phyloP scores from a whole-genome alignment of 2,113 vertebrate genomes.

The Dasyprocta punctata region DNA sequence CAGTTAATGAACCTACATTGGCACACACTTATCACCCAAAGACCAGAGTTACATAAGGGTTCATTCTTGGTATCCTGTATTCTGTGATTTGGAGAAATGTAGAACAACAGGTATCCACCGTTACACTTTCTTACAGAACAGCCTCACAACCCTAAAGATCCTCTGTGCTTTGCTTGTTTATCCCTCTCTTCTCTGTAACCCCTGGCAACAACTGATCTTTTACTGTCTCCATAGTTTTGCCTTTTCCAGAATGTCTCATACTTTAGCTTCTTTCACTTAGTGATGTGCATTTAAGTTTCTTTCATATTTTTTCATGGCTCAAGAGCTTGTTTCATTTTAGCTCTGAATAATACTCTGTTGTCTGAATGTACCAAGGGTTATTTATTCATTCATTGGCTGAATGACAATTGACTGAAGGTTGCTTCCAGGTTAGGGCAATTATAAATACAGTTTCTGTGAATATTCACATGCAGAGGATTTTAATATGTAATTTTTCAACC shows the following conservation, averaged over 20 bases:
- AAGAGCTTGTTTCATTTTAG: not conserved
- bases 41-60: not conserved
- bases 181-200: not conserved
- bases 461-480: not conserved
- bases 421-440: not conserved
- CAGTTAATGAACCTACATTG: not conserved
- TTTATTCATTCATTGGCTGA: not conserved
- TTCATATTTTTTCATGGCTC: not conserved
- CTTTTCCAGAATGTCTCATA: not conserved
- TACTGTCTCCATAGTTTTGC: not conserved
- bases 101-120: not conserved
- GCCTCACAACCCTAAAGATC: not conserved
- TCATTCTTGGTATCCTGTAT: not conserved
- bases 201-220: not conserved
- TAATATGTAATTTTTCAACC: not conserved
- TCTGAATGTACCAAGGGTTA: not conserved
- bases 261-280: not conserved
- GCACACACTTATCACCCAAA: not conserved
- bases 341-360: not conserved
- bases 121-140: not conserved
- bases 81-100: not conserved
- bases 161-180: not conserved
- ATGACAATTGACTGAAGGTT: not conserved
- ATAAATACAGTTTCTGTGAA: not conserved
- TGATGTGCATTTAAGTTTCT: not conserved